phyloP scores from a whole-genome alignment of 2,113 vertebrate species.

The Chamaetylas fuelleborni region DNA sequence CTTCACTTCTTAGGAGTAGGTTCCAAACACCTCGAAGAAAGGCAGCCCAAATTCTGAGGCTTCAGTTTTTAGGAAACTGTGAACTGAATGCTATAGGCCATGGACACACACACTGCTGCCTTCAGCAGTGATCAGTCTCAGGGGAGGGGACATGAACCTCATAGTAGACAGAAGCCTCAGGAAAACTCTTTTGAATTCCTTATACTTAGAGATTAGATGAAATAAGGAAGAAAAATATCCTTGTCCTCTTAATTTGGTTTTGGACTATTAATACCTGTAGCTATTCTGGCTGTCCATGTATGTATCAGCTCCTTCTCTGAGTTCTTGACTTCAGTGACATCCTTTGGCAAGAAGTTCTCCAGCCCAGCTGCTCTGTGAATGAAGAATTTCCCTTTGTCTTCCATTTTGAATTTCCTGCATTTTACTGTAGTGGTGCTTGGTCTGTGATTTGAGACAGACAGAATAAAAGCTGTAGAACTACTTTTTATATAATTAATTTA shows the following conservation, averaged over 20 bases:
- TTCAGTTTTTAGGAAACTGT: not conserved
- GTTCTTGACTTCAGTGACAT: not conserved
- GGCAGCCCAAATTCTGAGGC: not conserved
- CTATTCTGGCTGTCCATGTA: not conserved
- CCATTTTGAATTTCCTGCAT: not conserved
- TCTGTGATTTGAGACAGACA: not conserved
- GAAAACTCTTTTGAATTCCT: not conserved
- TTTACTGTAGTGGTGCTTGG: not conserved
- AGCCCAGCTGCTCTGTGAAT: not conserved
- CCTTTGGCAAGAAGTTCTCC: not conserved
- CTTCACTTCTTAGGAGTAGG: not conserved
- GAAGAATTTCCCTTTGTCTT: not conserved
- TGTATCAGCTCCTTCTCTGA: not conserved
- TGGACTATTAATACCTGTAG: not conserved
- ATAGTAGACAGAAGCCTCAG: not conserved
- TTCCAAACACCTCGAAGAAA: not conserved
- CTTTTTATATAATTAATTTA: not conserved
- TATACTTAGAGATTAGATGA: not conserved
- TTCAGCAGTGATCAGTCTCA: not conserved
- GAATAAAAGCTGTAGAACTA: not conserved
- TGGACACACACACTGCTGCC: not conserved
- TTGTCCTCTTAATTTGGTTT: not conserved
- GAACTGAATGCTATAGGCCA: not conserved
- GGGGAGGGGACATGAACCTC: not conserved
- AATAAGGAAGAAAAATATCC: not conserved